These are phyloP conservation scores for Parotocinclus haroldoi DNA, from an alignment of 2,797 vertebrate genomes.

Conservation along the genomic window DNA sequence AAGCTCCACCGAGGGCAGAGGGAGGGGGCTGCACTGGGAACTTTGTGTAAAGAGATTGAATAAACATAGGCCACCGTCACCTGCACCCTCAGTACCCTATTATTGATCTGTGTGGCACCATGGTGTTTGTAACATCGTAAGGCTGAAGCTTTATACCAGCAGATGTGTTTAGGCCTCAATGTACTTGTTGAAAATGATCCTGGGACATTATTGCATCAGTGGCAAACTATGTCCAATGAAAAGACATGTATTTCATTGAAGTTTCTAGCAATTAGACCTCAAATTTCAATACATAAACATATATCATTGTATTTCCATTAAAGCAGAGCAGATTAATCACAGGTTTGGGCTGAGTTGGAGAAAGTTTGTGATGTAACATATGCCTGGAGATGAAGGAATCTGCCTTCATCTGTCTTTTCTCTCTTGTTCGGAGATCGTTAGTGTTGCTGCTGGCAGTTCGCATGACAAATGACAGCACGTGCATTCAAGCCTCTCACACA, in stretches of 20 bases:
- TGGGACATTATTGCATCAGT: slow-evolving; percentile 91
- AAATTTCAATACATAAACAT: slow-evolving; percentile 91
- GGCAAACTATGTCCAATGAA: slow-evolving; percentile 76
- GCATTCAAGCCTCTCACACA: slow-evolving; percentile 56
- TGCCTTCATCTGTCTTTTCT: slow-evolving; percentile 1
- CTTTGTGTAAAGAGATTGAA: slow-evolving; percentile 94
- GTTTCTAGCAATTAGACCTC: slow-evolving; percentile 77
- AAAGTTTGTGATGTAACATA: slow-evolving; percentile 51
- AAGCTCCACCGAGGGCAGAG: slow-evolving; percentile 51
- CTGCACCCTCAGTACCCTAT: slow-evolving; percentile 92
- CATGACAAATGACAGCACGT: slow-evolving; percentile 65
- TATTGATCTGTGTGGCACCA: slow-evolving; percentile 57
- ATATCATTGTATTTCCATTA: slow-evolving; percentile 87
- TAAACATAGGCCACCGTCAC: slow-evolving; percentile 94
- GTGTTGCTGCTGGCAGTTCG: slow-evolving; percentile 32
- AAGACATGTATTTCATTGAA: slow-evolving; percentile 70
- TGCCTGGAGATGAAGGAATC: slow-evolving; percentile 59
- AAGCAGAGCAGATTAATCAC: slow-evolving; percentile 81
- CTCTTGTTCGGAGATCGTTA: slow-evolving; percentile 29
- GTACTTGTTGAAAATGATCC: slow-evolving; percentile 96
- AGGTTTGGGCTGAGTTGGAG: background rate
- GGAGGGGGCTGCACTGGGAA: slow-evolving; percentile 80
- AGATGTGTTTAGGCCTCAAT: slow-evolving; percentile 89
- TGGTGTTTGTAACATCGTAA: slow-evolving; percentile 81
- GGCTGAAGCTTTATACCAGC: slow-evolving; percentile 68